Conservation (phyloP, 2,888 invertebrate species). For the Limulus polyphemus region DNA sequence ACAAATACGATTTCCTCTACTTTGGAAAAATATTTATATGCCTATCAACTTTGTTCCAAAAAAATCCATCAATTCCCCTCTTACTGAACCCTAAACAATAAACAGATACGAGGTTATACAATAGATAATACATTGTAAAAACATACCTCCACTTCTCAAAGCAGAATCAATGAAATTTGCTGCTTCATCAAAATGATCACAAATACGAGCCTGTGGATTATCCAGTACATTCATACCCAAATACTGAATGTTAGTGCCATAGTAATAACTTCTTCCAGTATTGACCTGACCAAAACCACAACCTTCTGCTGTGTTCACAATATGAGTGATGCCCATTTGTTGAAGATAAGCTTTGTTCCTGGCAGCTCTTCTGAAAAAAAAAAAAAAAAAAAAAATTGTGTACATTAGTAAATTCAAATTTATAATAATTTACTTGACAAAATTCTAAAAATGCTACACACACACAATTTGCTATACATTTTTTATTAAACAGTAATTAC, state of each 20-base stretch:
- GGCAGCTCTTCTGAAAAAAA: slow-evolving; percentile 52
- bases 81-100: not conserved
- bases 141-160: slow-evolving; percentile 53
- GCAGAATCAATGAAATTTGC: slow-evolving; percentile 71
- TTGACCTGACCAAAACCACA: slow-evolving; percentile 67
- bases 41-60: too few species aligned
- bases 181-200: slow-evolving; percentile 62
- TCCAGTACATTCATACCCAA: slow-evolving; percentile 70
- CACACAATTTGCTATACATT: too few species aligned
- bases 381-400: not conserved
- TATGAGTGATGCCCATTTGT: slow-evolving; percentile 65
- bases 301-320: slow-evolving; percentile 76
- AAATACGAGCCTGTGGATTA: slow-evolving; percentile 60
- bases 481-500: too few species aligned
- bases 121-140: slow-evolving; percentile 21
- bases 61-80: too few species aligned
- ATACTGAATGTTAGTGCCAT: slow-evolving; percentile 55
- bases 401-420: too few species aligned
- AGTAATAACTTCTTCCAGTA: slow-evolving; percentile 61
- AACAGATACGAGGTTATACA: not conserved
- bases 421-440: too few species aligned
- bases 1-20: too few species aligned
- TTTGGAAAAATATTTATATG: too few species aligned
- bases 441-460: too few species aligned
- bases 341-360: slow-evolving; percentile 59